These are phyloP conservation scores for Gouania willdenowi DNA, from an alignment of 2,797 vertebrate species.

Conservation along the genomic window DNA sequence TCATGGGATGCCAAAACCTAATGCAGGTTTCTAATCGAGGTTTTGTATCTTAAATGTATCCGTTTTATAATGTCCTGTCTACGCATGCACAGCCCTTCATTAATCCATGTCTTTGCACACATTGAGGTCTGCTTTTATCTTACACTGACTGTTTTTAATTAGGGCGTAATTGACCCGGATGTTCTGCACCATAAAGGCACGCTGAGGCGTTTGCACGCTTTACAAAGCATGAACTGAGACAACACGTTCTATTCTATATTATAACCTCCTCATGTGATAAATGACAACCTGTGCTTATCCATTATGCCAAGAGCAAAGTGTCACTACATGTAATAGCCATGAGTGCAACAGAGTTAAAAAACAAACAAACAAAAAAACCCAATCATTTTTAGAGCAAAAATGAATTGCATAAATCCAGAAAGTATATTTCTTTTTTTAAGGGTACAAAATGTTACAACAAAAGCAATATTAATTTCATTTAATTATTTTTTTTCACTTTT, in stretches of 20 bases:
- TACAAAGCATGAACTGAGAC: conserved; percentile 7
- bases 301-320: conserved; percentile 9
- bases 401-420: too few relatives aligned
- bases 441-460: too few relatives aligned
- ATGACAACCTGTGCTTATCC: conserved; percentile 33
- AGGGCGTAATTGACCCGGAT: background rate
- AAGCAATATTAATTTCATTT: too few relatives aligned
- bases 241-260: conserved; percentile 13
- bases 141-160: conserved; percentile 12
- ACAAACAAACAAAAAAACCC: too few relatives aligned
- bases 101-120: conserved; percentile 34
- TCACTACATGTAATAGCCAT: conserved; percentile 14
- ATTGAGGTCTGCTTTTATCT: conserved; percentile 16
- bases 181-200: background rate
- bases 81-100: conserved; percentile 45
- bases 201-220: background rate
- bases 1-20: too few relatives aligned
- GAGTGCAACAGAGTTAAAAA: too few relatives aligned
- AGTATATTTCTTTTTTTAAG: too few relatives aligned
- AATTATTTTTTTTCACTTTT: too few relatives aligned
- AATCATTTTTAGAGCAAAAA: too few relatives aligned
- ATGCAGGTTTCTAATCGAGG: too few relatives aligned
- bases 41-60: too few relatives aligned
- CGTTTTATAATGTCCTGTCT: too few relatives aligned
- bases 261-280: conserved; percentile 21